Conservation (phyloP, 2,113 vertebrate genomes). For the Phoxinus phoxinus region DNA sequence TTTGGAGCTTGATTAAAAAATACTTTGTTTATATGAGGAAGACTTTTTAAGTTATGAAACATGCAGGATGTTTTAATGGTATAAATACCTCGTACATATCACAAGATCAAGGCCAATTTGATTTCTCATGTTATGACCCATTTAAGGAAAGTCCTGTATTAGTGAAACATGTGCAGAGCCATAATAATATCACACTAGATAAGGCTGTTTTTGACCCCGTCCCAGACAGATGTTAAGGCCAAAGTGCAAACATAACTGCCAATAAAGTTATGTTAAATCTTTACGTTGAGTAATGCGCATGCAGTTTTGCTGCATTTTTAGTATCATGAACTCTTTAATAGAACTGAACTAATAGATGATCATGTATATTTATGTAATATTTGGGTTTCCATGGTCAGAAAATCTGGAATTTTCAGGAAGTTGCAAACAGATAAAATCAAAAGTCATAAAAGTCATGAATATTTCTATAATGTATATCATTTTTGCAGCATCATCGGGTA, state of each 20-base stretch:
- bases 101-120: too few species aligned
- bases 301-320: too few species aligned
- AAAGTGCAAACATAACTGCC: not conserved
- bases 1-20: too few species aligned
- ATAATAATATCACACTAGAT: not conserved
- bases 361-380: not conserved
- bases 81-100: too few species aligned
- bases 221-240: not conserved
- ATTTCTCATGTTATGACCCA: too few species aligned
- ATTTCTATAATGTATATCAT: not conserved
- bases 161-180: not conserved
- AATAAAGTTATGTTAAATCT: not conserved
- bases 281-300: too few species aligned
- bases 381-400: not conserved
- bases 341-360: not conserved
- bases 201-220: not conserved
- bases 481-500: not conserved
- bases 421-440: not conserved
- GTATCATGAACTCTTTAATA: not conserved
- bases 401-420: not conserved
- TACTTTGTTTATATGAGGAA: too few species aligned
- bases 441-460: not conserved
- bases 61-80: too few species aligned
- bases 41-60: too few species aligned
- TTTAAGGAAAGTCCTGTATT: not conserved